Evolutionary conservation across 2,797 vertebrate species (phyloP), one percentile per base, ranked within the genome.

Genomic region (Pipistrellus pipistrellus): DNA sequence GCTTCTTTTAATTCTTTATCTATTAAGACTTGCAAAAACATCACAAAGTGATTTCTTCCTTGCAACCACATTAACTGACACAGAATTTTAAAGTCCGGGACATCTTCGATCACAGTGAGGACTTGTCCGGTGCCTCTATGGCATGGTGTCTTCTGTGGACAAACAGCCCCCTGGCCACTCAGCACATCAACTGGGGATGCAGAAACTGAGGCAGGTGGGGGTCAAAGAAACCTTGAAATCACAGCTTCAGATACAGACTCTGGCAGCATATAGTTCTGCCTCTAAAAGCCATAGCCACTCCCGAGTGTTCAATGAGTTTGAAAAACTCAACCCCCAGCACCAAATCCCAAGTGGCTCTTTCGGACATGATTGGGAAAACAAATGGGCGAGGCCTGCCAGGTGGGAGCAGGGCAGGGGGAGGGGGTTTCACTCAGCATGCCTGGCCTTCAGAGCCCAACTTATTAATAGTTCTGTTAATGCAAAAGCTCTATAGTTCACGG

Each of bases 401-500:
- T 93, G 94, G 88, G 71, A 30, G 53, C 62, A 18, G 6, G 17
- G 15, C 17, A 7, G 3, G 9, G 23, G 53, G 64, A 59, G 91
- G 20, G 3, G 4, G 86, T 95, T 95, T 98, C 92, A 84, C 93
- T 97, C 96, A 95, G 94, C 94, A 76, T 8, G 7, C 91, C 97
- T 25, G 82, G 57, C 30, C 85, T 96, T 95, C 77, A 64, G 59
- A 97, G 86, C 44, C 80, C 1, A 2, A 95, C 92, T 97, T 97
- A 96, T 95, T 97, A 97, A 96, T 92, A 32, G 81, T 38, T 95
- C 86, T 90, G 38, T 89, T 96, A 92, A 96, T 88, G 71, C 62
- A 90, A 97, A 95, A 96, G 66, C 92, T 96, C 91, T 77, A 96
- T 82, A 94, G 96, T 95, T 96, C 91, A 96, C 72, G 77, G 25